Percentiles rank a stretch among this genome's conserved stretches.
phyloP scores from a whole-genome alignment of 1,140 invertebrate genomes.

The Doryteuthis pealeii region DNA sequence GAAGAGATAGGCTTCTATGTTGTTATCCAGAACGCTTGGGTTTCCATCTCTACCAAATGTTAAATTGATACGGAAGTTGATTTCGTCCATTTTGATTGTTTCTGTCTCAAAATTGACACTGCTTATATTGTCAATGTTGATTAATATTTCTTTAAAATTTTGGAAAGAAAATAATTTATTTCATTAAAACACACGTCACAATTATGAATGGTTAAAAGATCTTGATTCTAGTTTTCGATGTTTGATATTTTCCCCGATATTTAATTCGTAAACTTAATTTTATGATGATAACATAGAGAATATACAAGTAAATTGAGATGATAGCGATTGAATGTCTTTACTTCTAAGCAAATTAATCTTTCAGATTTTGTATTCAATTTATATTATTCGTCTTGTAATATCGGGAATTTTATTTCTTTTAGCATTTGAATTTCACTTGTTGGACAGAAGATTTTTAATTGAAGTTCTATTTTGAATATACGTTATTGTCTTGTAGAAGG shows the following conservation, averaged over 20 bases:
- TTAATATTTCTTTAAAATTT: background rate
- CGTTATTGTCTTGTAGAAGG: too few species aligned
- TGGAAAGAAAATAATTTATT: background rate
- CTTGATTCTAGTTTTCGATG: background rate
- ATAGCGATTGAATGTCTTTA: too few species aligned
- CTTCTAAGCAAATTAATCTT: too few species aligned
- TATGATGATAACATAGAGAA: too few species aligned
- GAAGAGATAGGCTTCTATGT: conserved; percentile 26
- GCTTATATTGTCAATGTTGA: background rate
- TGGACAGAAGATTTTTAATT: too few species aligned
- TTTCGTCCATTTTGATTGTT: background rate
- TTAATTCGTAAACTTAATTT: background rate
- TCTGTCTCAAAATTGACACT: background rate
- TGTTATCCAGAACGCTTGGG: conserved; percentile 32
- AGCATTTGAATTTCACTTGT: too few species aligned
- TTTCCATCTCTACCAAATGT: conserved; percentile 18
- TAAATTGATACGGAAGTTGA: background rate
- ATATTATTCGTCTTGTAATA: too few species aligned
- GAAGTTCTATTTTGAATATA: too few species aligned
- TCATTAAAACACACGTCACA: background rate
- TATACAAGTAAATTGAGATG: too few species aligned
- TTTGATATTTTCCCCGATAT: background rate
- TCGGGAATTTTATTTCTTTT: too few species aligned
- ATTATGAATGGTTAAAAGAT: background rate
- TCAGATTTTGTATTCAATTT: too few species aligned